Evolutionary conservation across 64 coral and sea anemone genomes (phyloP), one percentile per base, ranked within the genome.

Genomic region (Stylophora pistillata): DNA sequence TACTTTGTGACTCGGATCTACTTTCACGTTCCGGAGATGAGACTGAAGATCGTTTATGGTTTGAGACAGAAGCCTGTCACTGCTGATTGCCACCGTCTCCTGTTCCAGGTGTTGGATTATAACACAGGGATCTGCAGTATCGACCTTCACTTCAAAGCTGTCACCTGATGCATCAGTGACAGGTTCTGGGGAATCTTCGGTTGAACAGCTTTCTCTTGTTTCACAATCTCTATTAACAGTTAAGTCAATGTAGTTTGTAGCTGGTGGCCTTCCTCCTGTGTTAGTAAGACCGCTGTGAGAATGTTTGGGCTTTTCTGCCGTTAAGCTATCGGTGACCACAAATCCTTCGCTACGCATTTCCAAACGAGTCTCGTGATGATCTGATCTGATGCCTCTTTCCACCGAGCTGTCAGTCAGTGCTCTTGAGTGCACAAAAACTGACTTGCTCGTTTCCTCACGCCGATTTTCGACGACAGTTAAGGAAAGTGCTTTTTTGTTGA

Each of bases 91-190:
- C 18, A 53, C 89, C 15, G 74, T 83, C 63, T 78, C 89, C 5
- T 77, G 26, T 17, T 65, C 73, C 55, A 91, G 29, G 55, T 52
- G 2, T 64, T 91, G 89, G 34, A 57, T 84, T 12, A 86, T 27
- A 62, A 91, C 55, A 54, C 79, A 72, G 26, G 70, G 81, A 47
- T 73, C 71, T 53, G 56, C 89, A 89, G 57, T 89, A 21, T 85
- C 81, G 56, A 76, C 56, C 7, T 30, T 26, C 23, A 37, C 54
- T n/a, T 55, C 28, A 16, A 26, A 56, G 72, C 21, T 76, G 37
- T 47, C 3, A 47, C 37, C 37, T 47, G 37, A 47, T 0, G 7
- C 0, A 47, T 47, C 37, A 47, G 37, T 47, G 37, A 7, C 37
- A 4, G 37, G 37, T 47, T 47, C 37, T 47, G 37, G 37, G 37